Conservation (phyloP, 2,113 vertebrate genomes). For the Nansenia antarctica region DNA sequence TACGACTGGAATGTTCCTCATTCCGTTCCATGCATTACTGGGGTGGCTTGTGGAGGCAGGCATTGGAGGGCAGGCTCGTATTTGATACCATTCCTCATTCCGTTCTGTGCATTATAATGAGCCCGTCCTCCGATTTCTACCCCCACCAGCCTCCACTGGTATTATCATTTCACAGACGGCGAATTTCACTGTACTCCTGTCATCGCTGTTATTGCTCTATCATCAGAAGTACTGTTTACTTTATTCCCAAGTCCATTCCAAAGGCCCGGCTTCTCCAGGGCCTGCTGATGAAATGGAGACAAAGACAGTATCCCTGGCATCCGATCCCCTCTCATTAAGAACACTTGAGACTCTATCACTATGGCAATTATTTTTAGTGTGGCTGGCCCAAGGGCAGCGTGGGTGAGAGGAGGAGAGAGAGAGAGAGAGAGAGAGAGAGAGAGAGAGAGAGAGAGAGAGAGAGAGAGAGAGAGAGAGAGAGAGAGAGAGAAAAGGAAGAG, state of each 20-base stretch:
- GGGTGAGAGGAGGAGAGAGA: no score
- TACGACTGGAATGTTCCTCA: no score
- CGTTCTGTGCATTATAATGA: no score
- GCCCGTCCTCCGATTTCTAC: no score
- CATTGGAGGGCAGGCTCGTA: no score
- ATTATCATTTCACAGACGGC: no score
- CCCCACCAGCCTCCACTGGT: no score
- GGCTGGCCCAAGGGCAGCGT: conserved; percentile 20
- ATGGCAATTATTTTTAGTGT: conserved; percentile 63
- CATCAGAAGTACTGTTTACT: not conserved
- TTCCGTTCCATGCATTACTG: no score
- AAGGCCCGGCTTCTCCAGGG: conserved; percentile 22
- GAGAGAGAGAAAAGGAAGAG: not conserved
- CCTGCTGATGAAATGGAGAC: conserved; percentile 26
- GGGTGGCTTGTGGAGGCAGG: no score
- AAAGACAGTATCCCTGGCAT: conserved; percentile 25
- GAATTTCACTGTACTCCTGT: not conserved
- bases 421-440: not conserved
- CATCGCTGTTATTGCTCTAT: conserved; percentile 23
- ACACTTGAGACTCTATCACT: conserved; percentile 48
- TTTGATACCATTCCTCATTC: no score
- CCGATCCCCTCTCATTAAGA: conserved; percentile 53
- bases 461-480: not conserved
- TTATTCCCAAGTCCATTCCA: not conserved
- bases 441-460: not conserved